Base-by-base conservation (phyloP, 2,113 vertebrate genomes). In the Nyctibius bracteatus region DNA sequence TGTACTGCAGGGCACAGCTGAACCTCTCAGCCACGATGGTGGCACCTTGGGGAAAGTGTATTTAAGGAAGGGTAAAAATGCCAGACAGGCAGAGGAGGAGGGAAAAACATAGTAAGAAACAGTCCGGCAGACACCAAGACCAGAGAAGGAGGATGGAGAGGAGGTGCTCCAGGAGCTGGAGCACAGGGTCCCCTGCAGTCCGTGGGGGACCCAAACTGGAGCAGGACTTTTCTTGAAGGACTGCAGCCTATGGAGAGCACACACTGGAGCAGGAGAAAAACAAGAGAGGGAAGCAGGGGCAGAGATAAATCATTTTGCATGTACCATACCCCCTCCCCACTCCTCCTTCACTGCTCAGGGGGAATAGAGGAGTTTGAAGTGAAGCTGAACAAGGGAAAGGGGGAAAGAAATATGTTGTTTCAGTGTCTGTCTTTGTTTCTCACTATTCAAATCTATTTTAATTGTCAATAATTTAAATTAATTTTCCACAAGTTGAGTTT, bases 131-230 rank as follows among this genome's bases (percentile, higher is more conserved):
- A 41, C 3, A 7, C 11, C 25, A 77, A 58, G 12, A 19, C 5
- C 27, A 55, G 67, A 31, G 33, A 41, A 49, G 21, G 12, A 67
- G n/a, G 46, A 24, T 14, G 31, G 15, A 10, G 47, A n/a, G 6
- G 41, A 47, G 6, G 7, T 41, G 7, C 16, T 61, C 18, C 12
- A n/a, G 12, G 13, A 0, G 3, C 2, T 33, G n/a, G 22, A 52
- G 10, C 11, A 65, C 47, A 41, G 8, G 57, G 30, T 37, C 9
- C 20, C 1, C 15, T 43, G 35, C 21, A 81, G 24, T 10, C 30
- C 0, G 0, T 27, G n/a, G 9, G 13, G 27, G 8, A 46, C 5
- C 12, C 25, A 41, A 2, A 18, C 5, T 16, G 18, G 41, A 62
- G 18, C 12, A 71, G 31, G 4, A 5, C 25, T 75, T 88, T 59